A percentile compares a stretch with the other conserved stretches of the same genome.
Evolutionary conservation across 1,140 invertebrate species (phyloP).

Genomic region (Phenacoccus solenopsis): DNA sequence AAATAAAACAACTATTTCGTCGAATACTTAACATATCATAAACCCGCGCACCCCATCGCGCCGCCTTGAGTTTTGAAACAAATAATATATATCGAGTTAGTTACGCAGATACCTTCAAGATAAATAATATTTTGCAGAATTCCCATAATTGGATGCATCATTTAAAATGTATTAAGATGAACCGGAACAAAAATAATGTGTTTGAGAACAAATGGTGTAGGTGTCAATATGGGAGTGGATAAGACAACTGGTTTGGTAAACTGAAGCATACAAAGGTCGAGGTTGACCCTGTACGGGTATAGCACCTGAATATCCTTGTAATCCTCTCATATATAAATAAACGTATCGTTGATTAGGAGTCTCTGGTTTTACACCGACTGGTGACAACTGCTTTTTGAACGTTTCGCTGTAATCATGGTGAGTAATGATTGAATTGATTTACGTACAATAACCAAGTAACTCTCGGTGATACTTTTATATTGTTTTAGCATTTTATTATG

Average conservation of each 20-base stretch:
- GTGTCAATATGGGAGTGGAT: constrained; percentile 1
- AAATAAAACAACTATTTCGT: no score
- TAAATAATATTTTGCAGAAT: background rate
- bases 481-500: no score
- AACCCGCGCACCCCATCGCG: background rate
- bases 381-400: background rate
- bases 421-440: background rate
- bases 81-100: no score
- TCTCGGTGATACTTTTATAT: background rate
- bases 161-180: constrained; percentile 12
- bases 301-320: constrained; percentile 11
- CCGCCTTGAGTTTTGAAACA: background rate
- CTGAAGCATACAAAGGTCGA: background rate
- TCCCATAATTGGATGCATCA: constrained; percentile 9
- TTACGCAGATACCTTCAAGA: background rate
- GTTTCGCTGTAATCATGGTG: background rate
- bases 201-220: background rate
- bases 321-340: constrained; percentile 8
- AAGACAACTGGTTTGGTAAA: background rate
- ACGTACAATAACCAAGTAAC: background rate
- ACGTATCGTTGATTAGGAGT: background rate
- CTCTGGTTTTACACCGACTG: background rate
- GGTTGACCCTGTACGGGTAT: constrained; percentile 6
- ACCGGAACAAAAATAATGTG: background rate
- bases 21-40: no score